Evolutionary conservation across 2,888 invertebrate species (phyloP).

Genomic region (Zele albiditarsus): DNA sequence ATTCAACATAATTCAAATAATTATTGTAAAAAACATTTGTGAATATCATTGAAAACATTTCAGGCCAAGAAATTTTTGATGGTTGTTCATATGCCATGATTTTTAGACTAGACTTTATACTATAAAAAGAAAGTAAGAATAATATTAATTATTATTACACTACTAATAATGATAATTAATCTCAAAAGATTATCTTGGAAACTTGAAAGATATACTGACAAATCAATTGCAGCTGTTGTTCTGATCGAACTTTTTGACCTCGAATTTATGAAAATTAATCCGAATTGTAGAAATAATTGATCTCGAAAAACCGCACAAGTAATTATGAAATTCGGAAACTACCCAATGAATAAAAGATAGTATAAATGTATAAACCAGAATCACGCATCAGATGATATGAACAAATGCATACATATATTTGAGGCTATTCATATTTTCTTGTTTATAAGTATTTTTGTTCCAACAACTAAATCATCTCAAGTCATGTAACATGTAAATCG

Average conservation of each 20-base stretch:
- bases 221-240: background rate
- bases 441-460: background rate
- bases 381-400: background rate
- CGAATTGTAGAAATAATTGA: background rate
- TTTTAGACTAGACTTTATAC: conserved; percentile 11
- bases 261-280: background rate
- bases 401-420: background rate
- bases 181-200: background rate
- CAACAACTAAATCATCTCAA: conserved; percentile 40
- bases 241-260: background rate
- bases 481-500: conserved; percentile 46
- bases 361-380: background rate
- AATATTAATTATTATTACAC: too few relatives aligned
- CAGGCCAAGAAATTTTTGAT: background rate
- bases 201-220: background rate
- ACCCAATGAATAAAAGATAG: background rate
- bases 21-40: background rate
- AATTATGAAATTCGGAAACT: background rate
- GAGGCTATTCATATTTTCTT: background rate
- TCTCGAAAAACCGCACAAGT: background rate
- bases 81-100: background rate
- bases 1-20: background rate
- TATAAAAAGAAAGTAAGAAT: too few relatives aligned
- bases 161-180: background rate
- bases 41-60: background rate